Conservation (phyloP, 2,888 invertebrate genomes). For the Patella caerulea region DNA sequence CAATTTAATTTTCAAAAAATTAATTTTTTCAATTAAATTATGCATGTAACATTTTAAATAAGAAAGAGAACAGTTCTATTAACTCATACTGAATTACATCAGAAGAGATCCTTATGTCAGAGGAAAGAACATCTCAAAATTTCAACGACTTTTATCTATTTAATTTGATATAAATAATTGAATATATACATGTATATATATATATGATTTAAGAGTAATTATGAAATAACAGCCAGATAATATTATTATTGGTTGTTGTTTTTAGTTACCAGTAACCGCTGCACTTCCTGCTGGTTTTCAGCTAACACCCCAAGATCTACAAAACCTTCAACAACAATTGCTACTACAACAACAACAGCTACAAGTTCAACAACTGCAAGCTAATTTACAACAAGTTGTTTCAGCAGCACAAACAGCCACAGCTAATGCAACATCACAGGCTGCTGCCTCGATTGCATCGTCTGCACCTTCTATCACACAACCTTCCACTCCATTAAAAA, state of each 20-base stretch:
- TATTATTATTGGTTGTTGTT: not conserved
- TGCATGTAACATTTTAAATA: no score
- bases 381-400: constrained; percentile 9
- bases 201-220: not conserved
- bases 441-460: constrained; percentile 13
- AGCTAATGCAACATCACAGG: constrained; percentile 24
- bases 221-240: not conserved
- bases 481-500: constrained; percentile 12
- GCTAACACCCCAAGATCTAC: constrained; percentile 40
- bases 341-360: constrained; percentile 44
- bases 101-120: no score
- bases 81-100: no score
- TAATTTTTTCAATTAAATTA: not conserved
- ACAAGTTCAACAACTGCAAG: constrained; percentile 27
- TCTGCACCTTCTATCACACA: constrained; percentile 4
- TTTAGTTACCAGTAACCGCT: constrained; percentile 42
- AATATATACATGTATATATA: not conserved
- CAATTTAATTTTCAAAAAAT: not conserved
- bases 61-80: no score
- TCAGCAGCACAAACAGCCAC: constrained; percentile 32
- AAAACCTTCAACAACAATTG: constrained; percentile 50
- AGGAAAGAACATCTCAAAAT: not conserved
- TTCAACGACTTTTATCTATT: not conserved
- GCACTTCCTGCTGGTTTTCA: constrained; percentile 42
- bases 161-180: constrained; percentile 8